Percentiles rank a stretch among this genome's conserved stretches.
These are phyloP conservation scores for Macrophya annulata DNA, from an alignment of 2,888 invertebrate species.

Conservation along the genomic window DNA sequence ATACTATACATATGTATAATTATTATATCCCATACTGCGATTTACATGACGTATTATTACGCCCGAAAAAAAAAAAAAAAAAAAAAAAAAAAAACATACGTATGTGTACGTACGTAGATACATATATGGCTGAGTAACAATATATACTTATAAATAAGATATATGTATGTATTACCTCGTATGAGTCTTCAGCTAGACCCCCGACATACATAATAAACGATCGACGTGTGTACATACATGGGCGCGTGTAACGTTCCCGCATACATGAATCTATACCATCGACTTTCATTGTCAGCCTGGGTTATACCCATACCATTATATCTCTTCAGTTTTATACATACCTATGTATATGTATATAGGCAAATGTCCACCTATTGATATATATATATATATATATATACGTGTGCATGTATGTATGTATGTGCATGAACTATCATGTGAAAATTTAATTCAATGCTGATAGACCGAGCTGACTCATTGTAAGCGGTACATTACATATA, in stretches of 20 bases:
- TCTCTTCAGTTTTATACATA: neutral
- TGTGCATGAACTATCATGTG: neutral
- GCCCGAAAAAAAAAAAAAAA: too few species aligned
- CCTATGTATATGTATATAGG: too few species aligned
- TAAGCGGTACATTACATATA: neutral
- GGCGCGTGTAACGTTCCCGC: constrained; percentile 26
- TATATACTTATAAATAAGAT: neutral
- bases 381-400: neutral
- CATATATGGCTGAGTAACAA: too few species aligned
- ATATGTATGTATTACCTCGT: neutral
- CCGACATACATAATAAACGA: neutral
- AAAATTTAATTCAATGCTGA: constrained; percentile 28
- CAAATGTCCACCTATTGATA: neutral
- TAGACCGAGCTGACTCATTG: constrained; percentile 13
- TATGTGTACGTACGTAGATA: neutral
- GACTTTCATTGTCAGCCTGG: constrained; percentile 16
- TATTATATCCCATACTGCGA: neutral
- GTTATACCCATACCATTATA: neutral
- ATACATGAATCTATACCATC: constrained; percentile 23
- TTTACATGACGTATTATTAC: neutral
- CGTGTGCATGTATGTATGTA: neutral
- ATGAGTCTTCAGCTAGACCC: neutral
- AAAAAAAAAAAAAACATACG: too few species aligned
- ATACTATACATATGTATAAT: neutral
- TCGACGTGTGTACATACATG: neutral